Conservation (phyloP, 2,797 vertebrate species). For the Scyliorhinus canicula region DNA sequence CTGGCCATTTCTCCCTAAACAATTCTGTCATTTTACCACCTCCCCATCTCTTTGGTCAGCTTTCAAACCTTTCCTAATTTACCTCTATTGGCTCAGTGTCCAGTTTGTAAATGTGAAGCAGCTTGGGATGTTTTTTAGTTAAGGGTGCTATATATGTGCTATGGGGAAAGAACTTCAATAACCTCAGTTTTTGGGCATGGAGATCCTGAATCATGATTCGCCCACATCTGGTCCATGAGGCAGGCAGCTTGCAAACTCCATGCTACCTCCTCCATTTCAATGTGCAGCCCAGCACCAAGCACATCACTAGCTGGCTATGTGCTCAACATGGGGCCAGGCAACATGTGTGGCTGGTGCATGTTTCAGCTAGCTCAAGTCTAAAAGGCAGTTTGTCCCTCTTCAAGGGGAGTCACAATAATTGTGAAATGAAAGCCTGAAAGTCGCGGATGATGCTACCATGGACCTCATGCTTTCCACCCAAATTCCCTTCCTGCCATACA, state of each 20-base stretch:
- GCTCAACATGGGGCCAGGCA: neutral
- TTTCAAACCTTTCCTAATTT: neutral
- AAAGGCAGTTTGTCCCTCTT: neutral
- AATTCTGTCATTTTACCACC: neutral
- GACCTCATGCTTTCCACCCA: neutral
- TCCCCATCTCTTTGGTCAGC: neutral
- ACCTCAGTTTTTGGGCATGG: neutral
- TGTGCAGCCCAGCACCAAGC: neutral
- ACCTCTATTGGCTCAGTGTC: neutral
- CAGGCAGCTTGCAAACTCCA: too few species aligned
- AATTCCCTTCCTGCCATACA: neutral
- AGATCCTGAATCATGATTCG: neutral
- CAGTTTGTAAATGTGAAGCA: neutral
- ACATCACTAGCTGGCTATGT: neutral
- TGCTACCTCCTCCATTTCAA: neutral
- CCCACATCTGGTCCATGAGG: too few species aligned
- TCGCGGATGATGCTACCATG: neutral
- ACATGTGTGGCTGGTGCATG: neutral
- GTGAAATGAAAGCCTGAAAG: neutral
- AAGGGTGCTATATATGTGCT: neutral
- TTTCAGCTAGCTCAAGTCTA: neutral
- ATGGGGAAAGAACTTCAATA: too few species aligned
- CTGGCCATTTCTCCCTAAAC: neutral
- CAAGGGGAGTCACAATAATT: neutral
- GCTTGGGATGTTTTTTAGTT: neutral